phyloP scores from a whole-genome alignment of 2,113 vertebrate genomes.

The Picathartes gymnocephalus region DNA sequence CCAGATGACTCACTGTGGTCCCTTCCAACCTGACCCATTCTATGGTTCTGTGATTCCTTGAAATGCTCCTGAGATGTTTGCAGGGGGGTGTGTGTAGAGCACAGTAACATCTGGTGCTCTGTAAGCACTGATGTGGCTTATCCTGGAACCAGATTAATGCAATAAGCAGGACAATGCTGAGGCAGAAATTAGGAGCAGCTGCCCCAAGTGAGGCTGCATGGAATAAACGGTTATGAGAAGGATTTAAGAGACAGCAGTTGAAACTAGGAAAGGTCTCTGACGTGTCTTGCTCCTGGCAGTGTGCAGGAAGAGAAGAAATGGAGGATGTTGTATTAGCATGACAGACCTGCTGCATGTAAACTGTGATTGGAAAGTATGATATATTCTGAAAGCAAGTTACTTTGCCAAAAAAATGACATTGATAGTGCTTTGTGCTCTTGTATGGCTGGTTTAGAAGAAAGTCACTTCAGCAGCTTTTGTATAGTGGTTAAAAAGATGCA shows the following conservation, averaged over 20 bases:
- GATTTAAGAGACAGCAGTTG: neutral
- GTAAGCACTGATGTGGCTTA: conserved; percentile 6
- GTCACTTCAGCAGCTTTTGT: conserved; percentile 3
- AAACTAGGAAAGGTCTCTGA: neutral
- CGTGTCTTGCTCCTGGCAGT: neutral
- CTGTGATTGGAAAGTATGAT: neutral
- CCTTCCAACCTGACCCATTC: neutral
- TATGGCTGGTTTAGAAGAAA: neutral
- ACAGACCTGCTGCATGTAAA: neutral
- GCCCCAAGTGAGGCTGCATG: neutral
- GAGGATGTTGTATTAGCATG: neutral
- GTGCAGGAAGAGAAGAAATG: neutral
- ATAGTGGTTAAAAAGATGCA: neutral
- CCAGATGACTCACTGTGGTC: neutral
- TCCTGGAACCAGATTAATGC: neutral
- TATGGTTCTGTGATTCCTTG: neutral
- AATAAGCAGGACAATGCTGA: neutral
- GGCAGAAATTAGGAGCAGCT: conserved; percentile 23
- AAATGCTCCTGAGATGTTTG: neutral
- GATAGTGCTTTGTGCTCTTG: neutral
- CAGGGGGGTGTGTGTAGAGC: neutral
- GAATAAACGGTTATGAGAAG: neutral
- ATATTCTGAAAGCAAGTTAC: conserved; percentile 33
- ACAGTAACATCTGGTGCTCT: neutral
- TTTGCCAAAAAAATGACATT: neutral